Base-by-base conservation (phyloP, 2,113 vertebrate genomes). In the Mesoclemmys tuberculata region DNA sequence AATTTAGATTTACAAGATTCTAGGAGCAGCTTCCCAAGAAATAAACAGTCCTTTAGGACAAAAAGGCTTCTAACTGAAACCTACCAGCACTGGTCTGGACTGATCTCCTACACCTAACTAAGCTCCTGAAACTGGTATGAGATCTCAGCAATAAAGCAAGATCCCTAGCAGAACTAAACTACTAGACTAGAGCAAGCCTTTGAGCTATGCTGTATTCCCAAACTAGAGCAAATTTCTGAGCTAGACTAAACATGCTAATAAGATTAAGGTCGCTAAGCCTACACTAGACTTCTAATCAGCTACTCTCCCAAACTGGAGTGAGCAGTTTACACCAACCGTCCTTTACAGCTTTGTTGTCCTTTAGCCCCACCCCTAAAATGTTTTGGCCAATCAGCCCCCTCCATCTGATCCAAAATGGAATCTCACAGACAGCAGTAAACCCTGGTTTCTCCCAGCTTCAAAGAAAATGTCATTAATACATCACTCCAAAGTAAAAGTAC, bases 221-320 rank as follows among this genome's bases (percentile, higher is more conserved):
- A 29, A 58, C 4, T 0, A 4, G 41, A 16, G 35, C 6, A 5
- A 2, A 1, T 54, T 75, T 80, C 79, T 79, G 75, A 75, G 75
- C 8, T 6, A 54, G n/a, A 49, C 10, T 49, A 83, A 75, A 88
- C 27, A 10, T 48, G 10, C 16, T 80, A 44, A 13, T 77, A 27
- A 51, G n/a, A 80, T 10, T 2, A 48, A 88, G n/a, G 13, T 7
- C 12, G 22, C 11, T 46, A 68, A 27, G 24, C 19, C n/a, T 51
- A 27, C 48, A 1, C 1, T 22, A 55, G 92, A 22, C 82, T 85
- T 77, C 12, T 13, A 41, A 51, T 41, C 10, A 77, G 26, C 41
- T 27, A 26, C 24, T 14, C 51, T 75, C 21, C 41, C 0, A 1
- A 85, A 38, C 3, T 0, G 1, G 2, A 0, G 0, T 1, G 1